A percentile compares a stretch with the other conserved stretches of the same genome.
Conservation (phyloP, 2,113 vertebrate genomes). For the Uropsilus gracilis region DNA sequence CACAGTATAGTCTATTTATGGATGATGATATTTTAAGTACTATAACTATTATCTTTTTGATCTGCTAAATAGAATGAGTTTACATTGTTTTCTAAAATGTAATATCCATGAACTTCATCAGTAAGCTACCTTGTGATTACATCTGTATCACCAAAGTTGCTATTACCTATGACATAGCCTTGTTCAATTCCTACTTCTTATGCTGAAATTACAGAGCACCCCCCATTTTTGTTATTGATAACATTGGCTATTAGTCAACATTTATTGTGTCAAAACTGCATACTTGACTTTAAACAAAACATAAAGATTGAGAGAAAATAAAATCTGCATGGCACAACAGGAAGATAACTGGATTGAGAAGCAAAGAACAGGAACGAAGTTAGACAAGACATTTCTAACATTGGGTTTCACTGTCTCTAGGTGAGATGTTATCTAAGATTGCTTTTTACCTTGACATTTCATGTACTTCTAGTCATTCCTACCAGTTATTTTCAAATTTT, state of each 20-base stretch:
- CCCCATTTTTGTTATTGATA: not conserved
- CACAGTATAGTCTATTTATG: not conserved
- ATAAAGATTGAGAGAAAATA: not conserved
- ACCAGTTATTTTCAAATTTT: not conserved
- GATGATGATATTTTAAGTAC: not conserved
- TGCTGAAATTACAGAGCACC: constrained; percentile 27
- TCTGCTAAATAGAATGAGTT: not conserved
- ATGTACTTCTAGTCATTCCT: not conserved
- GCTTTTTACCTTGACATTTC: not conserved
- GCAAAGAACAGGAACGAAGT: not conserved
- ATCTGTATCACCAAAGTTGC: not conserved
- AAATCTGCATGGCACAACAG: not conserved
- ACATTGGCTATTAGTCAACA: constrained; percentile 32
- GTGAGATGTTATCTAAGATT: not conserved
- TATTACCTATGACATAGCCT: not conserved
- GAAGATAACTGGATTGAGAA: not conserved
- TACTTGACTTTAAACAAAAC: constrained; percentile 53
- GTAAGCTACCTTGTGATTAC: not conserved
- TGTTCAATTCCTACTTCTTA: not conserved
- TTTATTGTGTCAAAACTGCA: constrained; percentile 69
- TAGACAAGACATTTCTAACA: not conserved
- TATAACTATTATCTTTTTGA: not conserved
- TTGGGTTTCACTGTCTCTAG: not conserved
- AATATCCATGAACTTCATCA: not conserved
- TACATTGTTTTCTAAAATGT: not conserved